Conservation (phyloP, 2,888 invertebrate species). For the Electrophaes corylata region DNA sequence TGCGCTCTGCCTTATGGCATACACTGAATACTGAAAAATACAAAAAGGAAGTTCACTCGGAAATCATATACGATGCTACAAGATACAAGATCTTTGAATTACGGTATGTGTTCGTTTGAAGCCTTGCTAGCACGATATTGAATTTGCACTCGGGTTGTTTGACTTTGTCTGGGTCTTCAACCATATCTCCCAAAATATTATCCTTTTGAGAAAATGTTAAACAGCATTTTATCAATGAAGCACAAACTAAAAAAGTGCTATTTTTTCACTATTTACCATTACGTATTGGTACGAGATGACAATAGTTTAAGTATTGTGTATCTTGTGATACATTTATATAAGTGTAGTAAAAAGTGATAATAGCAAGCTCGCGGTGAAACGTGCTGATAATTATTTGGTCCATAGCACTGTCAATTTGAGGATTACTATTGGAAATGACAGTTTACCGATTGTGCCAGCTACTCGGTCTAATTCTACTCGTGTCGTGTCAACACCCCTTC, state of each 20-base stretch:
- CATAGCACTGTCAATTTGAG: background rate
- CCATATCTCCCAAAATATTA: no score
- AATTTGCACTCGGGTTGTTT: background rate
- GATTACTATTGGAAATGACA: background rate
- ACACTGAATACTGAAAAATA: conserved; percentile 35
- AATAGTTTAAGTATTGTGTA: no score
- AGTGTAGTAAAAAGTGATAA: background rate
- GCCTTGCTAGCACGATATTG: conserved; percentile 1
- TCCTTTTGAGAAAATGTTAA: no score
- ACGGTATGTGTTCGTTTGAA: background rate
- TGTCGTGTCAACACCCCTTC: conserved; percentile 13
- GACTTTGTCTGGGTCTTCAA: background rate
- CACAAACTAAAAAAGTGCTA: no score
- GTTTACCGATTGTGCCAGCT: background rate
- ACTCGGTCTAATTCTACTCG: background rate
- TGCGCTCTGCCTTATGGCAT: conserved; percentile 15
- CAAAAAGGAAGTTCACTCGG: conserved; percentile 65
- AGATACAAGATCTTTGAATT: background rate
- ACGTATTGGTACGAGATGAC: no score
- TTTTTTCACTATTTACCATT: no score
- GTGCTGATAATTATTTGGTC: no score
- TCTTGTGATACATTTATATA: no score
- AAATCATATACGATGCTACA: conserved; percentile 50
- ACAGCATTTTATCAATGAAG: no score
- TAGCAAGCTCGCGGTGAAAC: no score